Percentiles rank a stretch among this genome's conserved stretches.
Evolutionary conservation across 2,888 invertebrate species (phyloP).

Genomic region (Clunio marinus): DNA sequence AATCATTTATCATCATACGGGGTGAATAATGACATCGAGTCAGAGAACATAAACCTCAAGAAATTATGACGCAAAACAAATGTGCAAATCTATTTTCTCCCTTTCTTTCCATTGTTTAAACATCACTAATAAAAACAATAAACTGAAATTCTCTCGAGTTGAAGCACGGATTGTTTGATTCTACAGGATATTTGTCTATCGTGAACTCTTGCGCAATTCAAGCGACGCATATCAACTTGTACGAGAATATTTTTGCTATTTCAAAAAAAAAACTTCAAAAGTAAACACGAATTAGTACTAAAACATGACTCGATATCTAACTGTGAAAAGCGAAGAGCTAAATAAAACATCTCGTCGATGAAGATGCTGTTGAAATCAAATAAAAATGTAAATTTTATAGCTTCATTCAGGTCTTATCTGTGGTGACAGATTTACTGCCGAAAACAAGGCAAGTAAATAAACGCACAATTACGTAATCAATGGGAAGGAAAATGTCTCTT

Average conservation of each 20-base stretch:
- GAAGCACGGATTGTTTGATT: background rate
- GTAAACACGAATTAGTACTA: slow-evolving; percentile 19
- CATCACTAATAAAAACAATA: background rate
- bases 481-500: slow-evolving; percentile 26
- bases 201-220: too few species aligned
- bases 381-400: slow-evolving; percentile 31
- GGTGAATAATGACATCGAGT: background rate
- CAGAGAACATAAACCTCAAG: background rate
- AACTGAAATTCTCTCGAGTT: background rate
- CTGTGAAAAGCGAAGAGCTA: background rate
- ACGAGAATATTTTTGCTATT: background rate
- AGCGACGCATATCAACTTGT: background rate
- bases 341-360: slow-evolving; percentile 6
- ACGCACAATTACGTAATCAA: slow-evolving; percentile 37
- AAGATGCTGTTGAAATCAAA: slow-evolving; percentile 4
- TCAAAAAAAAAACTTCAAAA: background rate
- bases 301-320: background rate
- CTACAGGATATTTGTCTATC: too few species aligned
- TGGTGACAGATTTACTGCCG: background rate
- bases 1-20: background rate
- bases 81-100: background rate
- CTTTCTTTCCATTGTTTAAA: background rate
- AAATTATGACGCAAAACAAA: background rate
- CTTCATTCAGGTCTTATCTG: background rate
- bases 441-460: slow-evolving; percentile 5